Percentiles rank a stretch among this genome's conserved stretches.
phyloP scores from a whole-genome alignment of 37 sponge, comb jelly and placozoan genomes.

The Diacarnus erythraeanus region DNA sequence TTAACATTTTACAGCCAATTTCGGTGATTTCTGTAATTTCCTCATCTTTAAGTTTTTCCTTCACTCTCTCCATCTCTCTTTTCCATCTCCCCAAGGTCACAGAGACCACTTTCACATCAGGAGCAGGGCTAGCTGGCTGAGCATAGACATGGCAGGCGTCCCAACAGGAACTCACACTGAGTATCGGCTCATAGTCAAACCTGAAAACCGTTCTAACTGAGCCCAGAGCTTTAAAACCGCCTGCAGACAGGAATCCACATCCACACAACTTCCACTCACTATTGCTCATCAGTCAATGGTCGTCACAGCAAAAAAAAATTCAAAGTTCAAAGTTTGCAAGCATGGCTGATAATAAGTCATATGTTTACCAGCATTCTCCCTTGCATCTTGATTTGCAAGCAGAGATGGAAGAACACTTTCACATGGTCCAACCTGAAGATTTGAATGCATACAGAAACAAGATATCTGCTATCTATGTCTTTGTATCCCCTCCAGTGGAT shows the following conservation, averaged over 20 bases:
- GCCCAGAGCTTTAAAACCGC: neutral
- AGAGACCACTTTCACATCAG: too few species aligned
- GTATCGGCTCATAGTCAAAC: neutral
- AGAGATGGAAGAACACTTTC: conserved; percentile 43
- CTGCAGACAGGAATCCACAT: conserved; percentile 31
- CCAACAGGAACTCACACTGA: conserved; percentile 17
- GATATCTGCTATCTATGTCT: conserved; percentile 40
- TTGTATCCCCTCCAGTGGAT: conserved; percentile 25
- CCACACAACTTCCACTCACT: conserved; percentile 1
- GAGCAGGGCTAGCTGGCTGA: neutral
- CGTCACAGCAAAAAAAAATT: neutral
- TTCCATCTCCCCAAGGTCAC: conserved; percentile 20
- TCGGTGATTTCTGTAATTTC: conserved; percentile 10
- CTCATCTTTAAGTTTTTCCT: neutral
- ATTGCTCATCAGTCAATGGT: neutral
- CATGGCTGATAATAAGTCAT: conserved; percentile 25
- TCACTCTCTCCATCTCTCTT: neutral
- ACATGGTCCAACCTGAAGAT: conserved; percentile 37
- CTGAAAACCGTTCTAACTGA: neutral
- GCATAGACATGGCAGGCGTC: conserved; percentile 10
- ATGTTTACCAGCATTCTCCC: conserved; percentile 49
- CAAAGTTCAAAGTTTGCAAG: neutral
- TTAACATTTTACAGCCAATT: neutral
- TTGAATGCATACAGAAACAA: conserved; percentile 38
- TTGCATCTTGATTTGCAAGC: conserved; percentile 33